These are phyloP conservation scores for Austrofundulus limnaeus DNA, from an alignment of 2,113 vertebrate species.

Conservation along the genomic window DNA sequence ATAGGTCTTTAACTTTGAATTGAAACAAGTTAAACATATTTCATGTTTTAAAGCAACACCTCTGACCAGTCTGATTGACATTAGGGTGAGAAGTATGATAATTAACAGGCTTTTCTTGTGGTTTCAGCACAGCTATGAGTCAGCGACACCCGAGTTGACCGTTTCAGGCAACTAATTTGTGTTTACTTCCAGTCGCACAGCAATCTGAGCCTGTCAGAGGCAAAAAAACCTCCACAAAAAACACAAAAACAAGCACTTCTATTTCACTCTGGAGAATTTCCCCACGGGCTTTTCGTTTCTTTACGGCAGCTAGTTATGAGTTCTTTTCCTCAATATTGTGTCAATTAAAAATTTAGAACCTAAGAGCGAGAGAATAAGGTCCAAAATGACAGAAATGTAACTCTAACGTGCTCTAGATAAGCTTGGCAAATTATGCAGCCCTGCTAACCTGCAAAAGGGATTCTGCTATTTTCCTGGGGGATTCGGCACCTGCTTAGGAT, in stretches of 20 bases:
- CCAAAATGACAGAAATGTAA: neutral
- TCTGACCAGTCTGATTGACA: conserved; percentile 1
- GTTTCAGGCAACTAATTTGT: neutral
- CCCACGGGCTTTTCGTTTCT: neutral
- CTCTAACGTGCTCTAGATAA: neutral
- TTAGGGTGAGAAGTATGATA: neutral
- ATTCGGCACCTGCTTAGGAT: too few relatives aligned
- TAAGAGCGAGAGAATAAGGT: neutral
- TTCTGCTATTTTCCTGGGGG: neutral
- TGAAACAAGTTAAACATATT: neutral
- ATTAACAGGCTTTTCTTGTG: neutral
- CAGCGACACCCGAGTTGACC: neutral
- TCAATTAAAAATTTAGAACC: neutral
- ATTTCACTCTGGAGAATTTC: neutral
- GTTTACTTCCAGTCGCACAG: neutral
- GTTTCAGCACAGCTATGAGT: neutral
- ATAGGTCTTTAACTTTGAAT: neutral
- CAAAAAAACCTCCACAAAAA: too few relatives aligned
- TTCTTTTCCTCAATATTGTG: neutral
- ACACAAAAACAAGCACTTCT: conserved; percentile 1
- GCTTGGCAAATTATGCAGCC: neutral
- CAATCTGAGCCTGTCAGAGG: neutral
- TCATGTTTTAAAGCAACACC: neutral
- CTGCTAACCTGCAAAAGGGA: neutral
- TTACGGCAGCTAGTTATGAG: neutral